These are phyloP conservation scores for Chelonoidis abingdonii DNA, from an alignment of 2,113 vertebrate species.

Conservation along the genomic window DNA sequence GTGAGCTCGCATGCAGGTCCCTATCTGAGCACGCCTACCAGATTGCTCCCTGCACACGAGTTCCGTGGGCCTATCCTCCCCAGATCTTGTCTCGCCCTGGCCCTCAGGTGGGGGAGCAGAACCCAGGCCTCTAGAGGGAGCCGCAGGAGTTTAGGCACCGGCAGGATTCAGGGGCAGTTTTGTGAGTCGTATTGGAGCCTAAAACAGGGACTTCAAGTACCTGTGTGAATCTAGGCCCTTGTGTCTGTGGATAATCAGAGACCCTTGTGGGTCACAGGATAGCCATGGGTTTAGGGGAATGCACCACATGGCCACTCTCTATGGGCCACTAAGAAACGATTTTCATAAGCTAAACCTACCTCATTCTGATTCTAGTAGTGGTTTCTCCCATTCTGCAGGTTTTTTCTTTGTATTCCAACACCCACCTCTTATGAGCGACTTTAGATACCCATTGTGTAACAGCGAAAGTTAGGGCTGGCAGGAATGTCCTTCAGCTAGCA, in stretches of 20 bases:
- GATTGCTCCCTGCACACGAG: not conserved
- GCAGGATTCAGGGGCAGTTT: not conserved
- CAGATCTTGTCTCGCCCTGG: too few relatives aligned
- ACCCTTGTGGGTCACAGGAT: not conserved
- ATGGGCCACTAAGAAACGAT: not conserved
- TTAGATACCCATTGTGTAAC: not conserved
- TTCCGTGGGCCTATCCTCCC: too few relatives aligned
- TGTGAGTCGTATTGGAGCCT: not conserved
- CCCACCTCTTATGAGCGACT: not conserved
- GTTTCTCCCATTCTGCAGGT: not conserved
- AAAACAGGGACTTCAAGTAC: not conserved
- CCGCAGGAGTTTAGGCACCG: too few relatives aligned
- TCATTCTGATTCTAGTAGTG: not conserved
- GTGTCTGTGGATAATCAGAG: not conserved
- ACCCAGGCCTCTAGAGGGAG: too few relatives aligned
- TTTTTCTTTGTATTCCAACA: not conserved
- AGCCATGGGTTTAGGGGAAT: not conserved
- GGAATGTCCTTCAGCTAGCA: not conserved
- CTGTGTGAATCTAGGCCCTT: too few relatives aligned
- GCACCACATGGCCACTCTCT: too few relatives aligned
- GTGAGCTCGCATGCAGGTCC: not conserved
- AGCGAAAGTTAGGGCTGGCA: not conserved
- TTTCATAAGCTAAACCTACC: not conserved
- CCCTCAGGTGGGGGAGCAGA: too few relatives aligned
- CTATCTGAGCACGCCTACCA: not conserved